Evolutionary conservation across 2,797 vertebrate species (phyloP).

Genomic region (Eulemur rubriventer): DNA sequence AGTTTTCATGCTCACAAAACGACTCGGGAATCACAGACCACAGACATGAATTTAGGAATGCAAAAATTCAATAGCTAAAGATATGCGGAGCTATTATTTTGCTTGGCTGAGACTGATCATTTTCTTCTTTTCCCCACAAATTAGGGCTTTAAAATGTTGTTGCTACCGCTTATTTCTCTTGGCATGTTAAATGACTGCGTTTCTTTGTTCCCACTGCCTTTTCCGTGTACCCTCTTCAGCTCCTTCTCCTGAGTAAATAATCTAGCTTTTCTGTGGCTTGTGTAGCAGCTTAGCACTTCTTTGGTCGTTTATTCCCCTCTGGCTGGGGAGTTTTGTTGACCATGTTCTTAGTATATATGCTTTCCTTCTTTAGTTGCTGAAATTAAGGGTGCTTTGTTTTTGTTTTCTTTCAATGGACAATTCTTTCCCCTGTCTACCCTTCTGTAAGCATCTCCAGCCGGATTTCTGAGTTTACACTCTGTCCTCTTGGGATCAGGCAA

Average conservation of each 20-base stretch:
- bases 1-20: conserved; percentile 59
- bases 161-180: conserved; percentile 74
- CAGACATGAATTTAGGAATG: conserved; percentile 68
- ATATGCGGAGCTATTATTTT: conserved; percentile 74
- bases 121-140: conserved; percentile 75
- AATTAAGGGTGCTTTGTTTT: conserved; percentile 44
- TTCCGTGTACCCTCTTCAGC: conserved; percentile 31
- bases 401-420: neutral
- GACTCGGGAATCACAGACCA: conserved; percentile 71
- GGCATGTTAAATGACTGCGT: conserved; percentile 43
- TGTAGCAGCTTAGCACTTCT: neutral
- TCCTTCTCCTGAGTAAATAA: conserved; percentile 41
- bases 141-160: conserved; percentile 72
- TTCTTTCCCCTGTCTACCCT: conserved; percentile 6
- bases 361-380: conserved; percentile 38
- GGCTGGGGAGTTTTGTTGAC: neutral
- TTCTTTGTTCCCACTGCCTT: conserved; percentile 65
- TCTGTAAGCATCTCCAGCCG: conserved; percentile 49
- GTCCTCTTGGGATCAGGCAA: conserved; percentile 65
- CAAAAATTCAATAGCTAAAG: conserved; percentile 68
- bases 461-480: conserved; percentile 82
- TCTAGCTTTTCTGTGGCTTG: conserved; percentile 32
- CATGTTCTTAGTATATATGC: neutral
- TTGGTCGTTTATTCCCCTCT: neutral
- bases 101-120: conserved; percentile 65